A percentile compares a stretch with the other conserved stretches of the same genome.
phyloP scores from a whole-genome alignment of 2,797 vertebrate genomes.

The Phrynocephalus vlangalii region DNA sequence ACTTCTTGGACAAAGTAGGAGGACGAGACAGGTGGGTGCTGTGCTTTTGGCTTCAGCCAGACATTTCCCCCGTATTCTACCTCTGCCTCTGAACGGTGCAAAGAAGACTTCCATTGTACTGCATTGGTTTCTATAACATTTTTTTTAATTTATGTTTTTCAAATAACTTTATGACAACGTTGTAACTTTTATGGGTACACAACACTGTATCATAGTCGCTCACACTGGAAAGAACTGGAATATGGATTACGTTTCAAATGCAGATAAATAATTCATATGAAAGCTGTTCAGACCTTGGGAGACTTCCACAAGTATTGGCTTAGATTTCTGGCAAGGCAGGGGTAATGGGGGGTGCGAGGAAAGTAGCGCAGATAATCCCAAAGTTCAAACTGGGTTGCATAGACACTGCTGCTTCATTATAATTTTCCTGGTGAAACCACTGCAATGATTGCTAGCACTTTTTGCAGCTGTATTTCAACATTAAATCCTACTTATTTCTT shows the following conservation, averaged over 20 bases:
- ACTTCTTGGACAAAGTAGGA: neutral
- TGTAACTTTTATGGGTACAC: conserved; percentile 19
- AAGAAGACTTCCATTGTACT: conserved; percentile 2
- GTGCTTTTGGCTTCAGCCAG: neutral
- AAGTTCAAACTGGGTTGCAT: neutral
- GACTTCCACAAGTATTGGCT: conserved; percentile 23
- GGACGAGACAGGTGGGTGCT: neutral
- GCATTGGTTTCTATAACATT: neutral
- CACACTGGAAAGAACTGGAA: conserved; percentile 33
- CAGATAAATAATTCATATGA: conserved; percentile 77
- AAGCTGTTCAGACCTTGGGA: conserved; percentile 50
- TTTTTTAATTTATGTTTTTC: conserved; percentile 67
- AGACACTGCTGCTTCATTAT: neutral
- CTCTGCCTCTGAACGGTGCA: neutral
- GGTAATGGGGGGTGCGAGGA: neutral
- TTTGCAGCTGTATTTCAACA: neutral
- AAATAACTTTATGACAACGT: conserved; percentile 39
- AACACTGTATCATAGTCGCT: conserved; percentile 41
- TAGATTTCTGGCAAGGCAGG: conserved; percentile 32
- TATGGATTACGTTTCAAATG: conserved; percentile 68
- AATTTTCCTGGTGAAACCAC: neutral
- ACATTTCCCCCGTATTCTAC: neutral
- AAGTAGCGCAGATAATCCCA: neutral
- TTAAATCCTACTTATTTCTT: neutral
- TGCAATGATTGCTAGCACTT: no score